Evolutionary conservation across 2,113 vertebrate genomes (phyloP).

Genomic region (Mobula hypostoma): DNA sequence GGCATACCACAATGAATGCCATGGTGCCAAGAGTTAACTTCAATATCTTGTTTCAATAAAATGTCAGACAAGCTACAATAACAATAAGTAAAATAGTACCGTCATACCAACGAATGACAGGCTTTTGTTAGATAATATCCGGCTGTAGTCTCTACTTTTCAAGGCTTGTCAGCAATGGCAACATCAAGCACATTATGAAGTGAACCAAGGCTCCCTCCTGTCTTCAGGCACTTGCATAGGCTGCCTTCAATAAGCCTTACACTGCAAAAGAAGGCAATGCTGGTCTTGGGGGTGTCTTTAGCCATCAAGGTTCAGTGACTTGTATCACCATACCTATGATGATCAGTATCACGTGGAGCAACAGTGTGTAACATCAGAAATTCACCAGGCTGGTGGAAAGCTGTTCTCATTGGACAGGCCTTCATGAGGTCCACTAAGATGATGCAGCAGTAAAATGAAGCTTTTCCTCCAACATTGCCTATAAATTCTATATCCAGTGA

Average conservation of each 20-base stretch:
- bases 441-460: neutral
- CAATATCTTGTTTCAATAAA: slow-evolving; percentile 13
- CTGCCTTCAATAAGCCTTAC: neutral
- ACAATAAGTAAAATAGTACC: neutral
- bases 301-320: neutral
- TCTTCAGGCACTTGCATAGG: neutral
- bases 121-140: neutral
- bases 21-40: neutral
- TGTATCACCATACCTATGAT: neutral
- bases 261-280: neutral
- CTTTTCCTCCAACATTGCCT: neutral
- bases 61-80: slow-evolving; percentile 27
- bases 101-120: neutral
- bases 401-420: neutral
- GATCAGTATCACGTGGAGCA: neutral
- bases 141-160: neutral
- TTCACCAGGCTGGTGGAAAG: neutral
- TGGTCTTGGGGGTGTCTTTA: neutral
- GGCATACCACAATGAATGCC: neutral
- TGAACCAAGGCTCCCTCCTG: neutral
- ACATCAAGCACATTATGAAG: neutral
- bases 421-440: neutral
- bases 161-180: neutral
- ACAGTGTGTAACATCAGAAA: neutral
- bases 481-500: neutral